These are phyloP conservation scores for Dryobotodes eremita DNA, from an alignment of 2,888 invertebrate species.

Conservation along the genomic window DNA sequence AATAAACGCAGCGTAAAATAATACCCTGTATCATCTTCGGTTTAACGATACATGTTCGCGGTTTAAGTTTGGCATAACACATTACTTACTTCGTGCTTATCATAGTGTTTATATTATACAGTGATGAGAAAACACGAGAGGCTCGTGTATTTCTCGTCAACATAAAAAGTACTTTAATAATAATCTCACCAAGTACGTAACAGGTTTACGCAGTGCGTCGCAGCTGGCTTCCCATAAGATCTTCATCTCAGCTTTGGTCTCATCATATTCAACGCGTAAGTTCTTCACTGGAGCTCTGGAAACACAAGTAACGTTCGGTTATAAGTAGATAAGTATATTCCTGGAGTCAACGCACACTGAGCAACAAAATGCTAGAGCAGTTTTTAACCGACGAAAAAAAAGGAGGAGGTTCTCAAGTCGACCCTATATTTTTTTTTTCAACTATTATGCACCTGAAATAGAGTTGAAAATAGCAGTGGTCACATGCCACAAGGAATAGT, in stretches of 20 bases:
- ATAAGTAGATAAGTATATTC: too few species aligned
- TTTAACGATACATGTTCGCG: neutral
- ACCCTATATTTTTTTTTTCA: too few species aligned
- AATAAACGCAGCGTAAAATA: neutral
- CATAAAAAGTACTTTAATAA: neutral
- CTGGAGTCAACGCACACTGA: too few species aligned
- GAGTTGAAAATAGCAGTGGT: too few species aligned
- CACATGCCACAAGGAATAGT: too few species aligned
- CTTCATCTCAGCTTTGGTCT: conserved; percentile 84
- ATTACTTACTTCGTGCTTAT: neutral
- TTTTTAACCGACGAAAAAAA: too few species aligned
- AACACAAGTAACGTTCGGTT: neutral
- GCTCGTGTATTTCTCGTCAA: neutral
- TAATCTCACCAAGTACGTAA: conserved; percentile 91
- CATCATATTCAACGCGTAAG: conserved; percentile 87
- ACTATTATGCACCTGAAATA: too few species aligned
- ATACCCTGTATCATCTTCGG: neutral
- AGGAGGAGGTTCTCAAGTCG: too few species aligned
- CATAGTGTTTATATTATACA: neutral
- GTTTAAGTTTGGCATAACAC: neutral
- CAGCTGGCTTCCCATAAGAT: conserved; percentile 95
- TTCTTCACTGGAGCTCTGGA: conserved; percentile 93
- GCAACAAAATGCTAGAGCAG: too few species aligned
- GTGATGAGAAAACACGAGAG: neutral
- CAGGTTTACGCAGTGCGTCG: conserved; percentile 81